phyloP scores from a whole-genome alignment of 2,113 vertebrate genomes.

The Monopterus albus region DNA sequence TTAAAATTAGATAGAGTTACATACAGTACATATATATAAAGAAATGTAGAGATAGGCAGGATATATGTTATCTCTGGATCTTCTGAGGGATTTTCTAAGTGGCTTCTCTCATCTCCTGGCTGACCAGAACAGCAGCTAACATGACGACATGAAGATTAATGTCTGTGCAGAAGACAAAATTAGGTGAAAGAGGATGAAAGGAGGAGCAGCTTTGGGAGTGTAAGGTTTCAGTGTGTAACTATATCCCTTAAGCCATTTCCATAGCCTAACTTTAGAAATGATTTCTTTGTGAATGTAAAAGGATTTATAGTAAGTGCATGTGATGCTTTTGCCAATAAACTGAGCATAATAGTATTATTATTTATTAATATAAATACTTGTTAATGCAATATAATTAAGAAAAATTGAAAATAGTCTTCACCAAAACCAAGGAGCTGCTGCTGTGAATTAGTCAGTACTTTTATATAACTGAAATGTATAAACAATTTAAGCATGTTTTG shows the following conservation, averaged over 20 bases:
- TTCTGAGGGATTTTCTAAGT: slow-evolving; percentile 17
- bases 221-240: slow-evolving; percentile 23
- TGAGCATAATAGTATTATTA: too few species aligned
- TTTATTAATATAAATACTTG: too few species aligned
- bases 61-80: not conserved
- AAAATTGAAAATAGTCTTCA: too few species aligned
- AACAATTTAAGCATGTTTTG: too few species aligned
- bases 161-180: slow-evolving; percentile 42
- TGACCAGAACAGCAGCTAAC: slow-evolving; percentile 44
- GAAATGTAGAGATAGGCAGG: not conserved
- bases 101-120: slow-evolving; percentile 45
- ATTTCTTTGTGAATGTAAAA: not conserved
- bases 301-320: too few species aligned
- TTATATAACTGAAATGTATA: too few species aligned
- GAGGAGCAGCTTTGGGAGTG: slow-evolving; percentile 19
- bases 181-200: slow-evolving; percentile 38
- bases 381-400: too few species aligned
- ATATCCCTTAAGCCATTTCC: slow-evolving; percentile 4
- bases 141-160: slow-evolving; percentile 57
- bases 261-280: not conserved
- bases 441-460: too few species aligned
- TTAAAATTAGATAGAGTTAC: too few species aligned
- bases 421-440: too few species aligned
- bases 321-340: too few species aligned
- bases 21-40: too few species aligned